Evolutionary conservation across 2,888 invertebrate species (phyloP).

Genomic region (Anoncus sp.): DNA sequence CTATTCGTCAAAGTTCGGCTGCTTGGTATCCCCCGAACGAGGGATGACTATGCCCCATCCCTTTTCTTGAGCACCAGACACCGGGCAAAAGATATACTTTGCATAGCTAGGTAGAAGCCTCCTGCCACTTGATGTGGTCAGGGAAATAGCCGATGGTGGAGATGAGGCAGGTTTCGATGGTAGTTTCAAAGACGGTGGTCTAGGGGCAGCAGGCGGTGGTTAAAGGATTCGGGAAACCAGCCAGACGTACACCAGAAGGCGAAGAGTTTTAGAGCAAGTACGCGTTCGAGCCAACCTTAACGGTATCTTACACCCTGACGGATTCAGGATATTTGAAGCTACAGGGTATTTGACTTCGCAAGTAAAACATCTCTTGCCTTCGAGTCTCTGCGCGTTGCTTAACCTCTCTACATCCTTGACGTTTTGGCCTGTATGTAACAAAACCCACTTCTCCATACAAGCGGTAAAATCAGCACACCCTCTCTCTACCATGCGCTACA

Average conservation of each 20-base stretch:
- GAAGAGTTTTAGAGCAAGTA: conserved; percentile 24
- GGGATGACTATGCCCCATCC: conserved; percentile 11
- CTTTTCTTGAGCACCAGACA: conserved; percentile 36
- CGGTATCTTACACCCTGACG: conserved; percentile 74
- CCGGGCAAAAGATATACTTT: conserved; percentile 69
- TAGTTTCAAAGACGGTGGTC: conserved; percentile 37
- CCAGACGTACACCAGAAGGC: conserved; percentile 23
- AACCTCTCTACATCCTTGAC: conserved; percentile 25
- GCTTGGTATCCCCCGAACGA: conserved; percentile 25
- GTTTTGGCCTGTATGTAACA: conserved; percentile 19
- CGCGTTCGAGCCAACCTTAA: conserved; percentile 72
- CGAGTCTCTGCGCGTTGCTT: conserved; percentile 35
- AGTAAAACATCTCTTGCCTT: conserved; percentile 73
- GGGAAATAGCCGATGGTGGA: conserved; percentile 46
- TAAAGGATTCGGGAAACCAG: conserved; percentile 36
- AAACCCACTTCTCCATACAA: conserved; percentile 42
- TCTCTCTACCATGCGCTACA: conserved; percentile 10
- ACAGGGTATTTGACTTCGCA: conserved; percentile 80
- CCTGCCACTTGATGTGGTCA: conserved; percentile 78
- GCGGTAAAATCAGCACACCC: conserved; percentile 22
- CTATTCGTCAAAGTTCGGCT: conserved; percentile 38
- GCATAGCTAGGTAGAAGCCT: conserved; percentile 67
- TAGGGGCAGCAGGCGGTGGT: conserved; percentile 1
- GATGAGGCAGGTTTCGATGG: conserved; percentile 24
- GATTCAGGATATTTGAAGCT: conserved; percentile 77